Conservation (phyloP, 2,888 invertebrate genomes). For the Caenorhabditis becei region DNA sequence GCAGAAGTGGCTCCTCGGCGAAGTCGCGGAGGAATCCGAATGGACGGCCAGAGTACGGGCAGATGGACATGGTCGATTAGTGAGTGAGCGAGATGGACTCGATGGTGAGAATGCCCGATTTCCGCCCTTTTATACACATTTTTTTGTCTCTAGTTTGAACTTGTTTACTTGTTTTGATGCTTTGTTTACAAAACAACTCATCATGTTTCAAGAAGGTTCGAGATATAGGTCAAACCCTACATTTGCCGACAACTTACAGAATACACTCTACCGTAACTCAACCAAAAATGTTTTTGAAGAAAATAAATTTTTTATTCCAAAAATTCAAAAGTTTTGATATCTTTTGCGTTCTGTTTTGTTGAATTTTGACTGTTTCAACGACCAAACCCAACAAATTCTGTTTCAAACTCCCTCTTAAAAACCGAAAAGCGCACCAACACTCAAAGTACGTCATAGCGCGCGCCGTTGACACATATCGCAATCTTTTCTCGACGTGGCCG, state of each 20-base stretch:
- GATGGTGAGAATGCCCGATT: slow-evolving; percentile 15
- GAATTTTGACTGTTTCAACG: too few relatives aligned
- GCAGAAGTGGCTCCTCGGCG: slow-evolving; percentile 18
- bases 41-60: slow-evolving; percentile 45
- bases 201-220: slow-evolving; percentile 10
- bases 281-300: too few relatives aligned
- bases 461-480: slow-evolving; percentile 12
- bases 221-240: slow-evolving; percentile 11
- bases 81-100: slow-evolving; percentile 7
- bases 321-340: too few relatives aligned
- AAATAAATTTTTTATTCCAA: too few relatives aligned
- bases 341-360: too few relatives aligned
- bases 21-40: slow-evolving; percentile 31
- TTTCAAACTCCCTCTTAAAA: too few relatives aligned
- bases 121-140: slow-evolving; percentile 26
- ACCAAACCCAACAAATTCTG: too few relatives aligned
- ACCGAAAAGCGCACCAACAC: not conserved
- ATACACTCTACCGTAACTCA: slow-evolving; percentile 2
- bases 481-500: slow-evolving; percentile 52
- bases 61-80: slow-evolving; percentile 45
- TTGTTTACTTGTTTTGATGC: slow-evolving; percentile 35
- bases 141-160: slow-evolving; percentile 15
- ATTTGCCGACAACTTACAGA: slow-evolving; percentile 16
- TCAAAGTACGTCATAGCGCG: slow-evolving; percentile 18
- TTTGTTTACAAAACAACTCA: slow-evolving; percentile 14